Evolutionary conservation across 2,888 invertebrate species (phyloP), one percentile per base, ranked within the genome.

Genomic region (Troides helena): DNA sequence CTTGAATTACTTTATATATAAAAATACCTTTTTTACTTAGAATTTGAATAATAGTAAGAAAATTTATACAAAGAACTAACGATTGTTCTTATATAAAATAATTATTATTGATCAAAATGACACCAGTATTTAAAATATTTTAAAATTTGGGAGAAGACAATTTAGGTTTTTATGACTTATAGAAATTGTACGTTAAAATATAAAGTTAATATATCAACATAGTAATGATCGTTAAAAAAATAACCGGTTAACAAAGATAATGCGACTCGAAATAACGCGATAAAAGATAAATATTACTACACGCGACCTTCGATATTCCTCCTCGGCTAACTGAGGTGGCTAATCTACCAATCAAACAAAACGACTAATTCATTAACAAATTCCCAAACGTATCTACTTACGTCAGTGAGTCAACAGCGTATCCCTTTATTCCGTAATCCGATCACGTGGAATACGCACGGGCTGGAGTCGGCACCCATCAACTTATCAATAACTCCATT

Each of bases 391-490:
- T 77, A 78, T 77, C 76, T 82, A 89, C 90, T 89, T 89, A 89
- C 89, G 79, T 85, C 78, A 79, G 77, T 81, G 80, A 80, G 78
- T 81, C 80, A 86, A 86, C 87, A 87, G 80, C 85, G 75, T 77
- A 86, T 86, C 86, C 86, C 81, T 83, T 76, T 76, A 79, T 80
- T 83, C 83, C 75, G 86, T 86, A 89, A 89, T 90, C 87, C 88
- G 82, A 87, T 90, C 89, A 90, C 87, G 89, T 83, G 87, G 60
- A 61, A 61, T 80, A 80, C 82, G 85, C 85, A 84, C 84, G 80
- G 81, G 80, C 75, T 78, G 77, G 78, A 77, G 76, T 74, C 79
- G 77, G 71, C 75, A 83, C 87, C 86, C 89, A 88, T 85, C 83
- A 86, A 87, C 81, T 85, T 84, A 87, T 87, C 85, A 83, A 85